Conservation (phyloP, 2,888 invertebrate genomes). For the Drosophila tripunctata region DNA sequence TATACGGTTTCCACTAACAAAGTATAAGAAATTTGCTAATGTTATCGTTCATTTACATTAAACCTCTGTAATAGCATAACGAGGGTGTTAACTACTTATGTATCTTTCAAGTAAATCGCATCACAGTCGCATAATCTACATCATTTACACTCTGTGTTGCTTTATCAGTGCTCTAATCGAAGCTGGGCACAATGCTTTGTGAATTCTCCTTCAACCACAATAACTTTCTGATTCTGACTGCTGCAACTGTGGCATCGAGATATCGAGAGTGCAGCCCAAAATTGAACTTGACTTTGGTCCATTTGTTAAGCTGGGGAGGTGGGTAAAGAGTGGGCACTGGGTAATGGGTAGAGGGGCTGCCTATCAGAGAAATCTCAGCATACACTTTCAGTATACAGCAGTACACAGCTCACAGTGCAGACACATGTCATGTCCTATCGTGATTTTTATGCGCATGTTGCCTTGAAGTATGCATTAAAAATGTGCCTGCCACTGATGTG, state of each 20-base stretch:
- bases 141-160: neutral
- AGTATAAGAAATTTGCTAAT: no score
- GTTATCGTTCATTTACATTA: no score
- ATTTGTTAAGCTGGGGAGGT: slow-evolving; percentile 4
- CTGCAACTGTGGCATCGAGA: slow-evolving; percentile 48
- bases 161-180: neutral
- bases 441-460: slow-evolving; percentile 65
- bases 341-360: slow-evolving; percentile 12
- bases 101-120: no score
- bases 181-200: neutral
- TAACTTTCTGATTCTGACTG: neutral
- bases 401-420: neutral
- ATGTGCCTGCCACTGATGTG: slow-evolving; percentile 66
- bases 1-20: no score
- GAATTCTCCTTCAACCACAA: neutral
- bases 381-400: neutral
- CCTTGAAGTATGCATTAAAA: slow-evolving; percentile 74
- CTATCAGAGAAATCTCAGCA: slow-evolving; percentile 27
- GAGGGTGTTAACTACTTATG: no score
- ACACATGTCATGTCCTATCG: slow-evolving; percentile 62
- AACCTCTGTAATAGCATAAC: no score
- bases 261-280: slow-evolving; percentile 45
- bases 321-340: neutral
- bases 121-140: neutral
- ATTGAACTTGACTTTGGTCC: slow-evolving; percentile 67